Evolutionary conservation across 2,113 vertebrate genomes (phyloP).

Genomic region (Ibidorhyncha struthersii): DNA sequence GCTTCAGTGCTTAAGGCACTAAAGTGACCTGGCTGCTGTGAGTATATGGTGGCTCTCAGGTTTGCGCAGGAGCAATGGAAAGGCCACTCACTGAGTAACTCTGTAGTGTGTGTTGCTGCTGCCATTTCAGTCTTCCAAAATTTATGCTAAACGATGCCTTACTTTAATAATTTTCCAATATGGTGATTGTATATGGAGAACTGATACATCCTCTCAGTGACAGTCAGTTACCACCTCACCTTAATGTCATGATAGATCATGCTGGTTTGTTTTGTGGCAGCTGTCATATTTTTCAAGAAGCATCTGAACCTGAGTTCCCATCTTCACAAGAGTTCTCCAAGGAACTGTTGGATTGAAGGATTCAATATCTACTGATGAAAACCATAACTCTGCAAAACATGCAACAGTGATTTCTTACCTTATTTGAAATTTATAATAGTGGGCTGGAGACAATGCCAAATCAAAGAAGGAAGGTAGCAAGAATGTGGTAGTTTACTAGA

Average conservation of each 20-base stretch:
- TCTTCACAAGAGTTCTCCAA: neutral
- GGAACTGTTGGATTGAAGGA: neutral
- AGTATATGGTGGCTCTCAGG: neutral
- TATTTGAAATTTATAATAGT: neutral
- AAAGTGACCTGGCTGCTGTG: rapidly evolving
- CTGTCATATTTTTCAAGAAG: neutral
- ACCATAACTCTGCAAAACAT: neutral
- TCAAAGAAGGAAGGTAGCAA: neutral
- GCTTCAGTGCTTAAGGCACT: neutral
- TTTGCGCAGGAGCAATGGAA: neutral
- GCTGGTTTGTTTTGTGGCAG: neutral
- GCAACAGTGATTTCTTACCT: neutral
- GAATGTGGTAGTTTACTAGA: neutral
- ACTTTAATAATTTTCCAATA: neutral
- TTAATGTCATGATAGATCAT: neutral
- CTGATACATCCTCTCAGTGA: neutral
- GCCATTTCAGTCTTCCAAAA: neutral
- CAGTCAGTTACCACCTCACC: neutral
- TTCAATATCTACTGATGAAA: neutral
- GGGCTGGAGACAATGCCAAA: neutral
- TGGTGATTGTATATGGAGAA: neutral
- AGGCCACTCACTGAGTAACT: neutral
- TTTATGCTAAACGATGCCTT: neutral
- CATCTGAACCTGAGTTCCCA: neutral
- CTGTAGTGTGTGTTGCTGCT: neutral